These are phyloP conservation scores for Galerucella nymphaeae DNA, from an alignment of 2,888 invertebrate species.

Conservation along the genomic window DNA sequence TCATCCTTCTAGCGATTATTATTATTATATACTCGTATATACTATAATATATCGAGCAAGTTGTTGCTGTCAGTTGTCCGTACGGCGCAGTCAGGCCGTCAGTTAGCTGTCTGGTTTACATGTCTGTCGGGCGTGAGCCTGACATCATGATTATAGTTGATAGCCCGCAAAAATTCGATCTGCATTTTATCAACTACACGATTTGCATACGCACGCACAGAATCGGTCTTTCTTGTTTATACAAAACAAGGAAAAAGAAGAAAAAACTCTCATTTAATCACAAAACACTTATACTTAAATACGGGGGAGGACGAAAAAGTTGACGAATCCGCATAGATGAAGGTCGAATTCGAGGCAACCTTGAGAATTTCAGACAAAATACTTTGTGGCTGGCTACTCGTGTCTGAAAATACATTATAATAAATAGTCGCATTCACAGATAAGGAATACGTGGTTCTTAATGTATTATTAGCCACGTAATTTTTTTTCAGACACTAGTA, in stretches of 20 bases:
- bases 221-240: conserved; percentile 30
- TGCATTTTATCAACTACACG: conserved; percentile 62
- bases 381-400: too few species aligned
- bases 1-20: conserved; percentile 51
- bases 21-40: conserved; percentile 47
- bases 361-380: too few species aligned
- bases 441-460: too few species aligned
- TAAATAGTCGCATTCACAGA: too few species aligned
- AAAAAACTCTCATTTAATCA: background rate
- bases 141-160: conserved; percentile 60
- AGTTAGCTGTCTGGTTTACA: conserved; percentile 69
- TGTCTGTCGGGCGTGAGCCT: conserved; percentile 61
- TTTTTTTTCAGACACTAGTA: too few species aligned
- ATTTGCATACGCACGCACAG: conserved; percentile 59
- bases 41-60: conserved; percentile 55
- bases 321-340: too few species aligned
- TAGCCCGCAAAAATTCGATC: conserved; percentile 62
- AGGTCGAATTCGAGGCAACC: too few species aligned
- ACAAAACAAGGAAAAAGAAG: background rate
- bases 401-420: too few species aligned
- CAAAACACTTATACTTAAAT: background rate
- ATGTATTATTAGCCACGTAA: too few species aligned
- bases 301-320: background rate
- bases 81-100: conserved; percentile 67
- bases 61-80: conserved; percentile 65